These are phyloP conservation scores for Sialis fuliginosa DNA, from an alignment of 2,888 invertebrate species.

Conservation along the genomic window DNA sequence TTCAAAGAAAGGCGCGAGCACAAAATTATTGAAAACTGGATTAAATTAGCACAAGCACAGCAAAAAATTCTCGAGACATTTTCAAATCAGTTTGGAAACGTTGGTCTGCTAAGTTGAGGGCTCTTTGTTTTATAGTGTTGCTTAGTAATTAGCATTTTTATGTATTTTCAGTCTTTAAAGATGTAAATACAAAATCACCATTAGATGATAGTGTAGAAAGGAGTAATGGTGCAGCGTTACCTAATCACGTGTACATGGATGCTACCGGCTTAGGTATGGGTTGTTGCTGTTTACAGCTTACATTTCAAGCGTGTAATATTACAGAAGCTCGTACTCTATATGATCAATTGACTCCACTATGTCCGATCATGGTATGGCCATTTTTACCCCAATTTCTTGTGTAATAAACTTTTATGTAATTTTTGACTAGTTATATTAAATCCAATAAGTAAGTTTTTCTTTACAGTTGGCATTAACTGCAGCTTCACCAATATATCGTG, in stretches of 20 bases:
- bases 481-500: slow-evolving; percentile 87
- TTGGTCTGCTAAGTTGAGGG: no score
- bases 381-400: not conserved
- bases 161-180: slow-evolving; percentile 59
- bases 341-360: slow-evolving; percentile 91
- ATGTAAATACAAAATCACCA: slow-evolving; percentile 69
- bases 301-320: slow-evolving; percentile 94
- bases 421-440: no score
- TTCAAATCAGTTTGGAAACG: no score
- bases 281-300: slow-evolving; percentile 89
- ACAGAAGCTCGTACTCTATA: slow-evolving; percentile 89
- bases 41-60: no score
- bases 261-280: slow-evolving; percentile 99
- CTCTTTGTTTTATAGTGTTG: slow-evolving; percentile 1
- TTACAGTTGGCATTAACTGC: slow-evolving; percentile 84
- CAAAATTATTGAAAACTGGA: no score
- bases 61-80: no score
- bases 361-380: slow-evolving; percentile 81
- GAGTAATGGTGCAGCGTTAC: slow-evolving; percentile 47
- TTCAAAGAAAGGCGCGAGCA: no score
- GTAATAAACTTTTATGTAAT: no score
- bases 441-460: slow-evolving; percentile 1
- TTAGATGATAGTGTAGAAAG: slow-evolving; percentile 55
- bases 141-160: slow-evolving; percentile 1
- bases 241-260: slow-evolving; percentile 94